Conservation (phyloP, 2,888 invertebrate genomes). For the Drosophila austrosaltans region DNA sequence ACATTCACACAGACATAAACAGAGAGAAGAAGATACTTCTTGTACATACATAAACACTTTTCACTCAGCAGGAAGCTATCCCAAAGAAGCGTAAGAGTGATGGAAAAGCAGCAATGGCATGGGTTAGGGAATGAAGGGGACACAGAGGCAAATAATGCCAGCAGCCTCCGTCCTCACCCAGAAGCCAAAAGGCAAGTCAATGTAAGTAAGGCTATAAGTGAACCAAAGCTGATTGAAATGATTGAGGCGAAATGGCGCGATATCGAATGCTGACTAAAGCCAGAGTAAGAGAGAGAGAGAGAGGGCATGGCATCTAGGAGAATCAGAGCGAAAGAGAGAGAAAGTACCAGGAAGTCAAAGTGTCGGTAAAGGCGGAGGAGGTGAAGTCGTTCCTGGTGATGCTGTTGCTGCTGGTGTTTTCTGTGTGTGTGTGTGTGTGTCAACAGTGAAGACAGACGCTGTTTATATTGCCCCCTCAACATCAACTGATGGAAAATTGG, state of each 20-base stretch:
- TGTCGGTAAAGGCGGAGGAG: background rate
- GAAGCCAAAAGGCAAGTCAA: constrained; percentile 77
- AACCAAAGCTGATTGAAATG: constrained; percentile 78
- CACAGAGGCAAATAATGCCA: constrained; percentile 18
- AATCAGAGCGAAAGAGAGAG: background rate
- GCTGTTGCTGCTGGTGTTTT: constrained; percentile 14
- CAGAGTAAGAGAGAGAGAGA: background rate
- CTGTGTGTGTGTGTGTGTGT: constrained; percentile 42
- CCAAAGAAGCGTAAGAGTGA: constrained; percentile 7
- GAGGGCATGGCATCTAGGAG: background rate
- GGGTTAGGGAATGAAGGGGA: background rate
- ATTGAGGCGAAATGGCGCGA: constrained; percentile 73
- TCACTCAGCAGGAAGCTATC: constrained; percentile 39
- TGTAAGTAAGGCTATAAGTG: constrained; percentile 71
- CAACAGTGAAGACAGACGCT: constrained; percentile 44
- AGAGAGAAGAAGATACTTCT: constrained; percentile 17
- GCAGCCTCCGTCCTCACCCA: background rate
- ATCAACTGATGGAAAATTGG: constrained; percentile 15
- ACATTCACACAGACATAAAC: constrained; percentile 55
- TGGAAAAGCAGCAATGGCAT: background rate
- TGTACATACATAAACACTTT: constrained; percentile 66
- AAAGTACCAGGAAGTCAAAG: too few relatives aligned
- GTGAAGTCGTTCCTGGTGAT: constrained; percentile 19
- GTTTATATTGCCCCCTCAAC: constrained; percentile 40
- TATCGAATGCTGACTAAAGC: constrained; percentile 50